A percentile compares a stretch with the other conserved stretches of the same genome.
phyloP scores from a whole-genome alignment of 2,797 vertebrate genomes.

The Meriones psammophilus region DNA sequence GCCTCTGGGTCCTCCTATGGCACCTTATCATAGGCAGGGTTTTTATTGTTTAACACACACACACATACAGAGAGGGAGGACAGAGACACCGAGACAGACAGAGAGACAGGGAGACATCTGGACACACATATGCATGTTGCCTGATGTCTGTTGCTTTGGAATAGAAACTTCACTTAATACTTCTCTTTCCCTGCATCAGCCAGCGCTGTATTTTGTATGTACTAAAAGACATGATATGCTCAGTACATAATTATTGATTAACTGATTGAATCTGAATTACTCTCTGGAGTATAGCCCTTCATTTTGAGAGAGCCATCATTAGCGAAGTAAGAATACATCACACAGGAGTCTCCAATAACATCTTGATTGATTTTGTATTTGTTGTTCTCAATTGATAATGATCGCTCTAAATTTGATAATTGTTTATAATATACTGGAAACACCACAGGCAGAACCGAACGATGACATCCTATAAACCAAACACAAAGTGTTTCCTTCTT shows the following conservation, averaged over 20 bases:
- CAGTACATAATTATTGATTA: conserved; percentile 51
- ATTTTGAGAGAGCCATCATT: conserved; percentile 55
- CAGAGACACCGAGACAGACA: background rate
- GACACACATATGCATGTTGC: background rate
- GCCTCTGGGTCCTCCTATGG: background rate
- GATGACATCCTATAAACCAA: background rate
- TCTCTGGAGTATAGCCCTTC: conserved; percentile 25
- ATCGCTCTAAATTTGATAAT: conserved; percentile 63
- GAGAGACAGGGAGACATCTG: background rate
- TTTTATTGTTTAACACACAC: background rate
- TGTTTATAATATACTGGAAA: conserved; percentile 53
- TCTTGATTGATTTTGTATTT: conserved; percentile 66
- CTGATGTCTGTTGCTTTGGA: background rate
- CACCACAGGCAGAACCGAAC: background rate
- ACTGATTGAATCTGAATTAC: conserved; percentile 54
- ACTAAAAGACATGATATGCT: conserved; percentile 1
- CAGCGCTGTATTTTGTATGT: conserved; percentile 38
- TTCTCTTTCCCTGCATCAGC: background rate
- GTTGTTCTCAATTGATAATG: conserved; percentile 51
- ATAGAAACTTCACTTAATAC: conserved; percentile 23
- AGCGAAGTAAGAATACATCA: conserved; percentile 1
- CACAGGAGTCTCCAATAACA: background rate
- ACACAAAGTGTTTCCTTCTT: background rate
- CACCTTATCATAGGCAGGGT: background rate
- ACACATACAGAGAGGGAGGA: background rate